Conservation (phyloP, 1,140 invertebrate species). For the Drosophila ambigua region DNA sequence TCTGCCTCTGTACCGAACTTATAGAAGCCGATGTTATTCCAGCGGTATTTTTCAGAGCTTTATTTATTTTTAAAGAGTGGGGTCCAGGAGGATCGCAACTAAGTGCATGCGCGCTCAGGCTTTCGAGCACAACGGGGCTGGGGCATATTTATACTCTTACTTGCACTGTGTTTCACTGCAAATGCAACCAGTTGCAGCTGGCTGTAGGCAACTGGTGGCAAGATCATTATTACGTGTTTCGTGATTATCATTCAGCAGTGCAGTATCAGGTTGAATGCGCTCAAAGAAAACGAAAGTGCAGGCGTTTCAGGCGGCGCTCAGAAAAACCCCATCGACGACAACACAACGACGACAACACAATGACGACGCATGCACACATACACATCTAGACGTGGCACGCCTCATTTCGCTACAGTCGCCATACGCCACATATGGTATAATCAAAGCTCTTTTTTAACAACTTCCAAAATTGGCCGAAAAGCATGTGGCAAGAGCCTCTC, state of each 20-base stretch:
- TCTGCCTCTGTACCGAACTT: not conserved
- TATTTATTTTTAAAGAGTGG: conserved; percentile 6
- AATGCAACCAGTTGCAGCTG: conserved; percentile 20
- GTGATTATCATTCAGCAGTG: conserved; percentile 41
- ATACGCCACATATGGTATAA: conserved; percentile 23
- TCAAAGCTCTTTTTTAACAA: conserved; percentile 16
- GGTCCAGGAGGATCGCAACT: not conserved
- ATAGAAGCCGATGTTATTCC: not conserved
- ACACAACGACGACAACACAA: not conserved
- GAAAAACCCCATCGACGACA: conserved; percentile 10
- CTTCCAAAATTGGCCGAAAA: conserved; percentile 1
- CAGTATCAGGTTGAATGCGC: conserved; percentile 60
- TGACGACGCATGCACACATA: conserved; percentile 1
- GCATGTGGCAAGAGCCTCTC: conserved; percentile 7
- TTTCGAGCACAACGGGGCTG: conserved; percentile 4
- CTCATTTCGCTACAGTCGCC: conserved; percentile 16
- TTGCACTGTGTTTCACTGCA: conserved; percentile 12
- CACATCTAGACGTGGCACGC: conserved; percentile 1
- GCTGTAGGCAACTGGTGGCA: not conserved
- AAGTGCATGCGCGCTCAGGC: not conserved
- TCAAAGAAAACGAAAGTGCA: conserved; percentile 60
- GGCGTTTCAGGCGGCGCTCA: conserved; percentile 37
- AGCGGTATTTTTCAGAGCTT: conserved; percentile 10
- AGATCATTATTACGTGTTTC: conserved; percentile 15
- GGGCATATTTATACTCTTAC: not conserved